Percentiles rank a stretch among this genome's conserved stretches.
These are phyloP conservation scores for Loxodonta africana DNA, from an alignment of 2,113 vertebrate species.

Conservation along the genomic window DNA sequence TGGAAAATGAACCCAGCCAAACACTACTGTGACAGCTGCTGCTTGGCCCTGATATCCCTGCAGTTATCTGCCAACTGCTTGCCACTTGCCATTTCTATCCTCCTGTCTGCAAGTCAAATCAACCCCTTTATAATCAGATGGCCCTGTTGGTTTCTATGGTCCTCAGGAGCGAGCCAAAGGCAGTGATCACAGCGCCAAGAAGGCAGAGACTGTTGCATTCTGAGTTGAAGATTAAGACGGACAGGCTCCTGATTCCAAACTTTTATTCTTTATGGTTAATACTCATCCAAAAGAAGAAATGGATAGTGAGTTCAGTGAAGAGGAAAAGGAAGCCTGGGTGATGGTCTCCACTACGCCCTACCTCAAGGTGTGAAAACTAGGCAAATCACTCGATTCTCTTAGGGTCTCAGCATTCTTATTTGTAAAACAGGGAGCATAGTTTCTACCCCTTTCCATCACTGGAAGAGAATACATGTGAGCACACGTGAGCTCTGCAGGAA, in stretches of 20 bases:
- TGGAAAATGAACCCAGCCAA: constrained; percentile 83
- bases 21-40: constrained; percentile 84
- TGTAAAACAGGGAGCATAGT: not conserved
- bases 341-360: not conserved
- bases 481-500: not conserved
- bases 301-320: not conserved
- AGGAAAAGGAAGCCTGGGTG: not conserved
- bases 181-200: not conserved
- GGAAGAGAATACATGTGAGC: no score
- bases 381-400: not conserved
- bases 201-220: not conserved
- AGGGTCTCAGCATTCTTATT: not conserved
- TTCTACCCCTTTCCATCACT: not conserved
- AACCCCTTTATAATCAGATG: constrained; percentile 8
- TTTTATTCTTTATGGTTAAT: not conserved
- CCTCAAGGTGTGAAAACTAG: not conserved
- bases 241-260: not conserved
- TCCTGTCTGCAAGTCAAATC: constrained; percentile 62
- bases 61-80: constrained; percentile 78
- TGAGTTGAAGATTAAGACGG: not conserved
- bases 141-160: not conserved
- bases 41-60: constrained; percentile 71
- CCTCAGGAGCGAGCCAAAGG: not conserved
- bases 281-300: not conserved
- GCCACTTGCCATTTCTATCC: constrained; percentile 65